Conservation (phyloP, 30 jellyfish, hydroid and myxozoan species). For the Hydractinia symbiolongicarpus region DNA sequence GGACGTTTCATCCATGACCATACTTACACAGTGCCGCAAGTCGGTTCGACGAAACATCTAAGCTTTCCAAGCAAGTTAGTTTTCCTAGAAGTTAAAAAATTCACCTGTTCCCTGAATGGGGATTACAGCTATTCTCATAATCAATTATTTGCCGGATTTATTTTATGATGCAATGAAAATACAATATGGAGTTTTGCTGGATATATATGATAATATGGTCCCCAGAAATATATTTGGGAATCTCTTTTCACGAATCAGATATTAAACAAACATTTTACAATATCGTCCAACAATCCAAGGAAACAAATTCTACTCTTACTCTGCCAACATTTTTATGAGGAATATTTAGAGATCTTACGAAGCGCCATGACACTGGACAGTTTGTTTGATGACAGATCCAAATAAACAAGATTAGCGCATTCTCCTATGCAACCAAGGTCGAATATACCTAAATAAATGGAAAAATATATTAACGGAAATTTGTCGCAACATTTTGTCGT, state of each 20-base stretch:
- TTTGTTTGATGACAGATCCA: constrained; percentile 12
- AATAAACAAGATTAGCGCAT: neutral
- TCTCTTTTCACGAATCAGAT: neutral
- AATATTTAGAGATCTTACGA: neutral
- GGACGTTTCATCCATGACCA: no score
- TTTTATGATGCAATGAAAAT: neutral
- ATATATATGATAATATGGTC: neutral
- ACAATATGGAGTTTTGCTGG: neutral
- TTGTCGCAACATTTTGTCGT: neutral
- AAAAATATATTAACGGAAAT: neutral
- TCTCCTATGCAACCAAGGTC: constrained; percentile 10
- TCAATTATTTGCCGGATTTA: neutral
- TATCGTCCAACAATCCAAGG: neutral
- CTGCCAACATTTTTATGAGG: no score
- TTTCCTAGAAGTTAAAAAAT: neutral
- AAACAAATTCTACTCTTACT: neutral
- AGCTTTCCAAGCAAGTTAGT: neutral
- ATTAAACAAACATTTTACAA: neutral
- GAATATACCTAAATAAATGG: neutral
- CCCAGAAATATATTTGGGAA: neutral
- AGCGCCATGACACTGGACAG: constrained; percentile 7
- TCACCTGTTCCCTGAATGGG: neutral
- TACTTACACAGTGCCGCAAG: constrained; percentile 5
- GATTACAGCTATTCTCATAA: neutral
- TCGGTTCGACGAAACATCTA: neutral